Evolutionary conservation across 1,140 invertebrate genomes (phyloP), one percentile per base, ranked within the genome.

Genomic region (Bombus confusus): DNA sequence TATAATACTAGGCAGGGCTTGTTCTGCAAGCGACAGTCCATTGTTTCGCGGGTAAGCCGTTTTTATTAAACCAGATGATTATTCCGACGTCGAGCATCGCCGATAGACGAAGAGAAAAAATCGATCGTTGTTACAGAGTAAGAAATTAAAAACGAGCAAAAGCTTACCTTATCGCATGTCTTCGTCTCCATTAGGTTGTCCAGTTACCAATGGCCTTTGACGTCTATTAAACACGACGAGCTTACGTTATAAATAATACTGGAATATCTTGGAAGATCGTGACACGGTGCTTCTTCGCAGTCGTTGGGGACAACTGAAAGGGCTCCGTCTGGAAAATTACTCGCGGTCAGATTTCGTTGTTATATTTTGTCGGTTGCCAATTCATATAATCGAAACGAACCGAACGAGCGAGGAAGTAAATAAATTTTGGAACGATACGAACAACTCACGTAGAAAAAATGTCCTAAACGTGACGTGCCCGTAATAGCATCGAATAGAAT

Each of bases 41-140:
- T 92, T 92, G 92, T 92, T 92, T 92, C 79, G 57, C 76, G 86
- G 90, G 91, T 93, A 92, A 93, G 91, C 93, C 92, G 91, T 92
- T 93, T 93, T 93, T 93, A 93, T 93, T 92, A 92, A 92, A 92
- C 79, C 90, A 84, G 91, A 93, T 93, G 90, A 92, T 93, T 93
- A 92, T 93, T 90, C 88, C 87, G 87, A 90, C 87, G 80, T 92
- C 64, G 83, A 92, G 82, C 68, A 90, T 90, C 86, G 84, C 43
- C 72, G 80, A 66, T 62, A 47, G 47, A 87, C 83, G 77, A 31
- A 15, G 10, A 25, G 6, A 31, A 83, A 86, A 87, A 87, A 87
- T 84, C 88, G 89, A 91, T 88, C 83, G 87, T 85, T 82, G 88
- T 68, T 64, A 47, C 73, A 25, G 64, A 59, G 39, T 34, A 41